These are phyloP conservation scores for Ephestia elutella DNA, from an alignment of 1,140 invertebrate species.

Conservation along the genomic window DNA sequence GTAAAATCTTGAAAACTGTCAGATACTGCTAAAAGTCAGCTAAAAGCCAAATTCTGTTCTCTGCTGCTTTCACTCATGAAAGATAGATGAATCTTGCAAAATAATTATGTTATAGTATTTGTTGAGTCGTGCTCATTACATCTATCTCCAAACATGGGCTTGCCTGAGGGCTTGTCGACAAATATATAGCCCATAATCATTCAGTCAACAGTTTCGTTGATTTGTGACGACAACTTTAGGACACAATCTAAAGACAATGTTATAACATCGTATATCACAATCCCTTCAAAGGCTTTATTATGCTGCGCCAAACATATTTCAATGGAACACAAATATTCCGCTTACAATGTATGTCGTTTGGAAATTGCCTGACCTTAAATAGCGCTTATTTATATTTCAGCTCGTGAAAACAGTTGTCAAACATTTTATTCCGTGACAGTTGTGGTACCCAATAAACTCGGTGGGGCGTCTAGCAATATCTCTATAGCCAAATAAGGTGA, in stretches of 20 bases:
- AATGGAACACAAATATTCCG: not conserved
- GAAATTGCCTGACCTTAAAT: not conserved
- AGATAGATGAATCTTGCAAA: no score
- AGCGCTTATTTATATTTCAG: constrained; percentile 1
- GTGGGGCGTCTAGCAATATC: not conserved
- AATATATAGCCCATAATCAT: not conserved
- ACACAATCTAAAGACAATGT: not conserved
- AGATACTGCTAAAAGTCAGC: no score
- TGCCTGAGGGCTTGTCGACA: not conserved
- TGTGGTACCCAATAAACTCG: not conserved
- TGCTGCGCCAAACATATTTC: not conserved
- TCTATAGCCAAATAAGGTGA: not conserved
- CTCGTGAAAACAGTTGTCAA: constrained; percentile 3
- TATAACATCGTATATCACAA: not conserved
- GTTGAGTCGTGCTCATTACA: no score
- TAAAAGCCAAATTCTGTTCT: no score
- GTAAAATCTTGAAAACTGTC: no score
- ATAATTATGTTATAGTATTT: no score
- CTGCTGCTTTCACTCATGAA: no score
- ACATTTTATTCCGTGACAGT: constrained; percentile 2
- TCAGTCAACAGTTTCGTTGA: not conserved
- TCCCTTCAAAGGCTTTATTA: not conserved
- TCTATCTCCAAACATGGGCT: no score
- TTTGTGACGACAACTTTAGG: not conserved
- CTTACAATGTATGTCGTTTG: not conserved